phyloP scores from a whole-genome alignment of 2,113 vertebrate species.

The Gnathonemus echidnorhynchus region DNA sequence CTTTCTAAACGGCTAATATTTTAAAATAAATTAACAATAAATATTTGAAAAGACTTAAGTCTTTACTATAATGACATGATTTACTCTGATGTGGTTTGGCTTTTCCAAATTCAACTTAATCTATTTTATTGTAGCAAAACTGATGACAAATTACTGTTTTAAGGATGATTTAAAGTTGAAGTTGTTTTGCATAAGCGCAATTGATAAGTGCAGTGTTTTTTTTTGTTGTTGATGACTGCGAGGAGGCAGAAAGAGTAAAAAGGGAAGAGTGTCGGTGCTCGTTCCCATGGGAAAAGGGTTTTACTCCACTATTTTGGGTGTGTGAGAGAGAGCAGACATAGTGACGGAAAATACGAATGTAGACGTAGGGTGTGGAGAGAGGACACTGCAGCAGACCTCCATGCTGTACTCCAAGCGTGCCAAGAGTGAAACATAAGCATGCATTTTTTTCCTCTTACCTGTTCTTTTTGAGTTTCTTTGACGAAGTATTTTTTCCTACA shows the following conservation, averaged over 20 bases:
- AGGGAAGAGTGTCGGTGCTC: background rate
- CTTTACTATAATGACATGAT: background rate
- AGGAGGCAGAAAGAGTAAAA: background rate
- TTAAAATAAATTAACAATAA: background rate
- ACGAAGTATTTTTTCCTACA: slow-evolving; percentile 37
- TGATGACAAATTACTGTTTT: background rate
- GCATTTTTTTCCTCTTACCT: slow-evolving; percentile 39
- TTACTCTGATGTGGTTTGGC: background rate
- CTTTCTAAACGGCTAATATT: background rate
- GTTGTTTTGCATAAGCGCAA: background rate
- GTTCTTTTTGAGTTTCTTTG: slow-evolving; percentile 56
- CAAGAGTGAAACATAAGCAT: slow-evolving; percentile 36
- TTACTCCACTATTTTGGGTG: background rate
- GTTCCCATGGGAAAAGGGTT: background rate
- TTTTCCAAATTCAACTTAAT: background rate
- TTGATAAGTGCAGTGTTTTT: background rate
- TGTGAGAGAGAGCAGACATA: background rate
- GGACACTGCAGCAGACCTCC: background rate
- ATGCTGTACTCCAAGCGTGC: background rate
- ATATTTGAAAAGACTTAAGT: background rate
- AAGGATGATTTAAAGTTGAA: background rate
- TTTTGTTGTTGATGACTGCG: background rate
- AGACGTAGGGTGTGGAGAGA: background rate
- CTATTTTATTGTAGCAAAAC: background rate
- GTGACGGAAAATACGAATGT: background rate